phyloP scores from a whole-genome alignment of 2,888 invertebrate species.

The Idaea straminata region DNA sequence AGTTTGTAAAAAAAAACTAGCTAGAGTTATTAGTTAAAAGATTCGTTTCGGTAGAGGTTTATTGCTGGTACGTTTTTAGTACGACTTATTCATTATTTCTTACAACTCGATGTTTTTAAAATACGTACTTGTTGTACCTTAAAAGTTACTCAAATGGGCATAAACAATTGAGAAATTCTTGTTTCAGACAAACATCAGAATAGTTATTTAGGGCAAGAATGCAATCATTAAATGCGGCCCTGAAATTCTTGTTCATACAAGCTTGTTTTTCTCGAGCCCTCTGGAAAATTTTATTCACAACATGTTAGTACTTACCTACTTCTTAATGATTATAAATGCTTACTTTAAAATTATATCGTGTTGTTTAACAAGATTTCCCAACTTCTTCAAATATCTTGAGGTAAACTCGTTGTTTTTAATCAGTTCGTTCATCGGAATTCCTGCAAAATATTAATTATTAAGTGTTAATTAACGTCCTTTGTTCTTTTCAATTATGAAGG shows the following conservation, averaged over 20 bases:
- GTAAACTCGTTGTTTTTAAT: conserved; percentile 41
- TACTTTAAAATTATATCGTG: conserved; percentile 31
- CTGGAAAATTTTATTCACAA: background rate
- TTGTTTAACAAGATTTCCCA: conserved; percentile 53
- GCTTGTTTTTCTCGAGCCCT: background rate
- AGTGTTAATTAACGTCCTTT: conserved; percentile 19
- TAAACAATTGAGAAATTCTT: too few relatives aligned
- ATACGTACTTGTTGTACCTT: too few relatives aligned
- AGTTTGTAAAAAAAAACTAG: too few relatives aligned
- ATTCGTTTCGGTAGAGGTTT: too few relatives aligned
- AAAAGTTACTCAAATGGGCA: too few relatives aligned
- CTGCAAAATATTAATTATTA: conserved; percentile 20
- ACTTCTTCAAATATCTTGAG: conserved; percentile 42
- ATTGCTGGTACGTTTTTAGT: too few relatives aligned
- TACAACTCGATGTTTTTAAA: background rate
- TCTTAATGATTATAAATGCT: background rate
- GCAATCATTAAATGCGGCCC: too few relatives aligned
- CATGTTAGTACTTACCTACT: background rate
- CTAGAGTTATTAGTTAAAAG: too few relatives aligned
- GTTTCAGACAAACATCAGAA: background rate
- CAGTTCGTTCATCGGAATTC: conserved; percentile 20
- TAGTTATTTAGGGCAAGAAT: too few relatives aligned
- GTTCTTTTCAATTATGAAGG: conserved; percentile 11
- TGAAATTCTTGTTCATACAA: background rate
- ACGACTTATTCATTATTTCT: too few relatives aligned